Conservation (phyloP, 2,888 invertebrate species). For the Leptinotarsa peninsularis region DNA sequence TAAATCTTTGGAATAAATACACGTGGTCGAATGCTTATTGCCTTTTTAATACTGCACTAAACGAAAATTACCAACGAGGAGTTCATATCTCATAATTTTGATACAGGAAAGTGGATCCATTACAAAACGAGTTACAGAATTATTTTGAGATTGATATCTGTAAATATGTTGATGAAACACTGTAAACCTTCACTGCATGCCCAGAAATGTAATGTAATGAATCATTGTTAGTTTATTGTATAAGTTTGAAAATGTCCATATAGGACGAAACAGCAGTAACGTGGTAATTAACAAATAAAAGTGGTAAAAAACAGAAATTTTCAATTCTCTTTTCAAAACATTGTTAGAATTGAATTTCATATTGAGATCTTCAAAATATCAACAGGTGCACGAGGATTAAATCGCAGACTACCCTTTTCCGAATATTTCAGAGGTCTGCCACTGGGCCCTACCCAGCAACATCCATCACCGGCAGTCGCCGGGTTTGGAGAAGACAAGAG, state of each 20-base stretch:
- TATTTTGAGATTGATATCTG: too few relatives aligned
- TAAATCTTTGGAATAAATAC: constrained; percentile 40
- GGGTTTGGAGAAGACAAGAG: constrained; percentile 20
- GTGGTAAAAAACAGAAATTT: too few relatives aligned
- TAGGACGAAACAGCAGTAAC: too few relatives aligned
- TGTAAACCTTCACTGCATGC: too few relatives aligned
- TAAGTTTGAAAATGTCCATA: too few relatives aligned
- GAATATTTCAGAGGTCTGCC: constrained; percentile 15
- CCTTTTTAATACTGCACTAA: constrained; percentile 4
- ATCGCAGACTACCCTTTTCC: neutral
- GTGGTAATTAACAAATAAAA: too few relatives aligned
- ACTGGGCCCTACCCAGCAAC: constrained; percentile 24
- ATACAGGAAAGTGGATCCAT: neutral
- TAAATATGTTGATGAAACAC: too few relatives aligned
- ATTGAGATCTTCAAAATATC: neutral
- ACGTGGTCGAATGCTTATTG: constrained; percentile 8
- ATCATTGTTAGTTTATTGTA: too few relatives aligned
- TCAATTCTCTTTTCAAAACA: too few relatives aligned
- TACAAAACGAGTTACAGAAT: too few relatives aligned
- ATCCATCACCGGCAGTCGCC: constrained; percentile 34
- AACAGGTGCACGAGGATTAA: neutral
- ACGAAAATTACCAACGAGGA: neutral
- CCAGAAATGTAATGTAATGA: too few relatives aligned
- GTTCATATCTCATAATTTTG: neutral
- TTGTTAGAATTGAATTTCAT: too few relatives aligned